A percentile compares a stretch with the other conserved stretches of the same genome.
Conservation (phyloP, 2,797 vertebrate genomes). For the Ceryle rudis region DNA sequence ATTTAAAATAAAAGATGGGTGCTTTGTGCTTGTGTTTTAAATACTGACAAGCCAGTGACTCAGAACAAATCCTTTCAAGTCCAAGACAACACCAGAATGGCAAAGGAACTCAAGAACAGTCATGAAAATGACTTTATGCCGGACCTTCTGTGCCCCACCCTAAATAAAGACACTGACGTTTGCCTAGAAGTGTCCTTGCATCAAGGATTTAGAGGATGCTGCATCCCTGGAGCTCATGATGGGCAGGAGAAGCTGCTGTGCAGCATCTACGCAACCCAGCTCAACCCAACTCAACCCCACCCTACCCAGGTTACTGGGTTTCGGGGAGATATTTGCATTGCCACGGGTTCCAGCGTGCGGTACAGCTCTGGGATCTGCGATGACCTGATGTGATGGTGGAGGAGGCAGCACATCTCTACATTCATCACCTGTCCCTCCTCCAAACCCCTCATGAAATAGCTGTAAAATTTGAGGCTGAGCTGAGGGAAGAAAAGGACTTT, state of each 20-base stretch:
- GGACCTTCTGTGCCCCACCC: background rate
- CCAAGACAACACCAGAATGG: background rate
- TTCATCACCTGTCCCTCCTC: background rate
- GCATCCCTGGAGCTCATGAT: fast-evolving
- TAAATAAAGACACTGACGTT: background rate
- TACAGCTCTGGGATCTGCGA: background rate
- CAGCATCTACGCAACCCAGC: background rate
- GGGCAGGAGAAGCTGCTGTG: background rate
- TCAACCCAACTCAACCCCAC: background rate
- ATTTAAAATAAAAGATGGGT: background rate
- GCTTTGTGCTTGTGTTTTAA: background rate
- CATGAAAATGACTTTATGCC: background rate
- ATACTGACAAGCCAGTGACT: background rate
- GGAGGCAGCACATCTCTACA: background rate
- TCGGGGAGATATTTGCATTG: background rate
- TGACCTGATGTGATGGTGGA: background rate
- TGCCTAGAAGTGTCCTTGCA: background rate
- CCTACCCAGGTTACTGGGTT: background rate
- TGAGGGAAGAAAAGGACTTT: background rate
- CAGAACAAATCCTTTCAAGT: background rate
- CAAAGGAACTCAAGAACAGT: background rate
- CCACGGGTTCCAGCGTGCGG: background rate
- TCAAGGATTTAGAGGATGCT: background rate
- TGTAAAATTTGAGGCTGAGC: background rate
- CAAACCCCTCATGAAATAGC: background rate